These are phyloP conservation scores for Drosophila neoperkinsi DNA, from an alignment of 2,888 invertebrate genomes.

Conservation along the genomic window DNA sequence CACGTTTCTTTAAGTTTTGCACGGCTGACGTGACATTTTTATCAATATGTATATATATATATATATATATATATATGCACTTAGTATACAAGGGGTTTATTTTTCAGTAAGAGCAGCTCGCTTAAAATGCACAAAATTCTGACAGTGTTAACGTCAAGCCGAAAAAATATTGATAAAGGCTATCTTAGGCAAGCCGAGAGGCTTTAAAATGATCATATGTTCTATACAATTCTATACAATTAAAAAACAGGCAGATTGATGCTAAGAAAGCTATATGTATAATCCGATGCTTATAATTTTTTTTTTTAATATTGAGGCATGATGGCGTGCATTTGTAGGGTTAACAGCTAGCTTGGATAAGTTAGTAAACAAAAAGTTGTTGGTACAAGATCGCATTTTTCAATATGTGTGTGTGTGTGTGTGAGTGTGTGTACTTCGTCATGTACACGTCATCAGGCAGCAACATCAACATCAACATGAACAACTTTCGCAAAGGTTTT, in stretches of 20 bases:
- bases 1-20: constrained; percentile 59
- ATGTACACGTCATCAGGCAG: constrained; percentile 57
- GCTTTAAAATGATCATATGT: neutral
- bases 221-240: neutral
- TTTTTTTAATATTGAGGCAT: neutral
- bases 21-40: constrained; percentile 72
- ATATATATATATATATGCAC: constrained; percentile 21
- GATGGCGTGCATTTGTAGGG: neutral
- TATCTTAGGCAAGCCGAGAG: neutral
- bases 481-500: constrained; percentile 25
- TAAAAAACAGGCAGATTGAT: neutral
- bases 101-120: constrained; percentile 22
- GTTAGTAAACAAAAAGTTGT: no score
- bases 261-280: neutral
- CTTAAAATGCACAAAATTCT: constrained; percentile 54
- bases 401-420: neutral
- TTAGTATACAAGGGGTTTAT: constrained; percentile 10
- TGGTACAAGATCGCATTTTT: no score
- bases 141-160: constrained; percentile 59
- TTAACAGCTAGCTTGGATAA: neutral
- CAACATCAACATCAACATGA: constrained; percentile 26
- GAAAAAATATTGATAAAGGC: neutral
- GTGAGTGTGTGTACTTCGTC: constrained; percentile 4
- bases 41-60: constrained; percentile 15
- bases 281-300: neutral